Percentiles rank a stretch among this genome's conserved stretches.
Evolutionary conservation across 1,140 invertebrate species (phyloP).

Genomic region (Lamellibrachia luymesi): DNA sequence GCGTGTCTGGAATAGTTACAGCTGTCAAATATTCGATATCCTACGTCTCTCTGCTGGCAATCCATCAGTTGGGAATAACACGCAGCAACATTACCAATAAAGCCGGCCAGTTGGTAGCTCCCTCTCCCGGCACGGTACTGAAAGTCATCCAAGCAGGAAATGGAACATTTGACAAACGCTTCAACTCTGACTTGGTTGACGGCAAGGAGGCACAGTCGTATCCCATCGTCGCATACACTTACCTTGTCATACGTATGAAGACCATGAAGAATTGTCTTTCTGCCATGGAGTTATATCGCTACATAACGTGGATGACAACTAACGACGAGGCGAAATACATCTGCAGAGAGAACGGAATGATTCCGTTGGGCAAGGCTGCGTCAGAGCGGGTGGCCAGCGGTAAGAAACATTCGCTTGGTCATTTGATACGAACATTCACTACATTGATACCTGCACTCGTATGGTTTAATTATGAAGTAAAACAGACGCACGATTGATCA

Average conservation of each 20-base stretch:
- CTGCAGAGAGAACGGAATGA: constrained; percentile 29
- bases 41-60: neutral
- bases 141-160: neutral
- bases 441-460: too few species aligned
- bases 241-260: constrained; percentile 37
- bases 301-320: constrained; percentile 39
- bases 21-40: neutral
- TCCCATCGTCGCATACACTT: constrained; percentile 42
- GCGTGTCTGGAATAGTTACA: neutral
- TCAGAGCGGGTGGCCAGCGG: neutral
- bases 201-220: constrained; percentile 29
- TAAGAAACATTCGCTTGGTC: neutral
- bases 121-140: neutral
- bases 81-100: neutral
- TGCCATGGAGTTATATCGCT: constrained; percentile 43
- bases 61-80: neutral
- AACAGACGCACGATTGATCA: too few species aligned
- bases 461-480: too few species aligned
- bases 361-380: constrained; percentile 29
- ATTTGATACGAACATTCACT: too few species aligned
- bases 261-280: constrained; percentile 35
- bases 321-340: constrained; percentile 23
- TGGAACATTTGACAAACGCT: neutral
- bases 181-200: constrained; percentile 31
- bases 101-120: neutral